These are phyloP conservation scores for Noctua pronuba DNA, from an alignment of 2,888 invertebrate genomes.

Conservation along the genomic window DNA sequence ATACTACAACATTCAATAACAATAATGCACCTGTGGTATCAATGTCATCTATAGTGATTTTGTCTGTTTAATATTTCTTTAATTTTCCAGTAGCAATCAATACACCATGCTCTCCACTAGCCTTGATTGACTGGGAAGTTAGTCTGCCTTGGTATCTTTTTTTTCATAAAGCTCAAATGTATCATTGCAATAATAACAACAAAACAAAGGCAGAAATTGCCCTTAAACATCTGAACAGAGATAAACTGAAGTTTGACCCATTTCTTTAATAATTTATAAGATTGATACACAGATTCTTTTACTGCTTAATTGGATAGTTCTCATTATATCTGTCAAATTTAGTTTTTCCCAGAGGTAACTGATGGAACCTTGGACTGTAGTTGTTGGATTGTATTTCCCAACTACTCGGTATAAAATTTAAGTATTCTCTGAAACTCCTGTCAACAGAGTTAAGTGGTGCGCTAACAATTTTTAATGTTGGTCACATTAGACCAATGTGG, in stretches of 20 bases:
- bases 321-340: not conserved
- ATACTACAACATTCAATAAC: not conserved
- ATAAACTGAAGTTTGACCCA: not conserved
- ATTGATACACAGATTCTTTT: not conserved
- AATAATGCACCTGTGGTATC: no score
- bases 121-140: no score
- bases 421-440: not conserved
- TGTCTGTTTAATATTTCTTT: not conserved
- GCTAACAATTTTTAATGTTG: not conserved
- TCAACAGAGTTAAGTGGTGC: not conserved
- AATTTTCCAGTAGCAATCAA: no score
- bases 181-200: no score
- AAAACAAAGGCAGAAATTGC: no score
- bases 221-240: not conserved
- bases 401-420: not conserved
- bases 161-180: no score
- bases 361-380: not conserved
- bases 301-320: no score
- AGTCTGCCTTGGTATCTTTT: no score
- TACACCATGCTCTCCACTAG: not conserved
- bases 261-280: no score
- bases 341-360: not conserved
- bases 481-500: no score
- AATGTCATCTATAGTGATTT: not conserved
- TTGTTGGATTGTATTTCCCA: not conserved